A percentile compares a stretch with the other conserved stretches of the same genome.
Conservation (phyloP, 2,797 vertebrate genomes). For the Thamnophis elegans region DNA sequence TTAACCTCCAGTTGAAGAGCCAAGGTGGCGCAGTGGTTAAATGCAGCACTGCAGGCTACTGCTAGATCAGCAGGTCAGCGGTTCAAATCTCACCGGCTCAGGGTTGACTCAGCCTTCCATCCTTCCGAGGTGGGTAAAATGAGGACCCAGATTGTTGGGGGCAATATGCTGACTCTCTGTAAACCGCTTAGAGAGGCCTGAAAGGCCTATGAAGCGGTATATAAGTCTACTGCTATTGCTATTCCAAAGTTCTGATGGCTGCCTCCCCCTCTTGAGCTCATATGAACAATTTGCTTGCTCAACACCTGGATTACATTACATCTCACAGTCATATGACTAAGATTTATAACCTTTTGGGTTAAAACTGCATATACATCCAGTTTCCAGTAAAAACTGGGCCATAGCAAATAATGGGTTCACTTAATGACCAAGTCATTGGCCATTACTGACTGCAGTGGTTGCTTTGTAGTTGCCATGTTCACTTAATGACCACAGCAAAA, state of each 20-base stretch:
- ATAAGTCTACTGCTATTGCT: no score
- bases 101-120: no score
- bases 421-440: neutral
- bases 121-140: no score
- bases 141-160: no score
- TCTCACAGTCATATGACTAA: neutral
- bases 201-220: no score
- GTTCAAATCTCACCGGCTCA: no score
- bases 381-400: neutral
- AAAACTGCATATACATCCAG: neutral
- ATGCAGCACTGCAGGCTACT: no score
- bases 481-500: neutral
- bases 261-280: neutral
- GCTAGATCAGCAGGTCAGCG: no score
- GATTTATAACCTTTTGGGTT: neutral
- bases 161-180: no score
- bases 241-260: neutral
- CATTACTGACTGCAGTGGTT: neutral
- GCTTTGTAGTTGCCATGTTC: neutral
- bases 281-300: neutral
- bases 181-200: no score
- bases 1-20: neutral
- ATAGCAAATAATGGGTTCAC: neutral
- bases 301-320: neutral
- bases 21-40: no score